Base-by-base conservation (phyloP, 35 echinoderm and acorn worm species). In the Diadema setosum region DNA sequence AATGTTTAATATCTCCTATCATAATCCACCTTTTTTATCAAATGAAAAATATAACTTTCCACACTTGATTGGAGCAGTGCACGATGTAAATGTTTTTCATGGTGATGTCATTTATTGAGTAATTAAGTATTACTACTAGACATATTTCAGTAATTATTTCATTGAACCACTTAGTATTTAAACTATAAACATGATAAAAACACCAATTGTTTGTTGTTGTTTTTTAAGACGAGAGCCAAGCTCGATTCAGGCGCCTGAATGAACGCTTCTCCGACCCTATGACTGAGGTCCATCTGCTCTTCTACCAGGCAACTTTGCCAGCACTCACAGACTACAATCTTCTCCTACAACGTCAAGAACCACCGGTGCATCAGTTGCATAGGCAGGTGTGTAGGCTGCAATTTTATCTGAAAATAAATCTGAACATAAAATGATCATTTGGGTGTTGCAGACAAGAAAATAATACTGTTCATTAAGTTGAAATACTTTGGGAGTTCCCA, bases 251-350 rank as follows among this genome's bases (percentile, higher is more conserved):
- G 48, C 9, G 9, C 48, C 48, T 11, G 48, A 52, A 52, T 52
- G 48, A 52, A 52, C 48, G n/a, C 9, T 52, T 52, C 48, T 52
- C 48, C 48, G 65, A 73, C 25, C n/a, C 65, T 9, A 73, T 73
- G 65, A 25, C n/a, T 26, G 78, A 85, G 83, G 23, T 85, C 31
- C 56, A 85, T 39, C 55, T 85, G 59, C 58, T 85, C 2, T 88
- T 81, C 65, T 82, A 82, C 61, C 42, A 88, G 70, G 86, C 42
- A 82, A 41, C 42, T 26, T 82, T 82, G 30, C 42, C 67, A 52
- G 65, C 86, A 82, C 81, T 81, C 25, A 82, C 69, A 14, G 45
- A 75, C n/a, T 88, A 42, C 44, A 78, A 88, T 31, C 34, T 82
- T 34, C 30, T 40, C 20, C 40, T 88, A 17, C 44, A 52, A 46